A percentile compares a stretch with the other conserved stretches of the same genome.
Conservation (phyloP, 2,797 vertebrate species). For the Microctenopoma stevenorrisi region DNA sequence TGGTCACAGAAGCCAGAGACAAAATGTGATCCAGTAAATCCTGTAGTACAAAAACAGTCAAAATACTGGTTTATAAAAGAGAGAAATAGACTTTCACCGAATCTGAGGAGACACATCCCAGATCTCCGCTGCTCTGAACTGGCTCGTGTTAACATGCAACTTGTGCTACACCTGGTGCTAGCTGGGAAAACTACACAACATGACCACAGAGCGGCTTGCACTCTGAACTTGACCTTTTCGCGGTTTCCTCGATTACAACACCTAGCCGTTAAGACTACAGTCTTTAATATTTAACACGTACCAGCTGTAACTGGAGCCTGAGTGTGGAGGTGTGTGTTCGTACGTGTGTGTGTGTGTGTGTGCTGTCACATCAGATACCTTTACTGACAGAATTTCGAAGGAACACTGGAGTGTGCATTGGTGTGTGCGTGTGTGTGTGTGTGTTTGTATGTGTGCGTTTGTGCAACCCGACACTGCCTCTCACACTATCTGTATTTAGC, state of each 20-base stretch:
- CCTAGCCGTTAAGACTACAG: conserved; percentile 68
- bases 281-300: conserved; percentile 77
- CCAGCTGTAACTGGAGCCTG: conserved; percentile 67
- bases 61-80: too few relatives aligned
- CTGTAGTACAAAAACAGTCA: too few relatives aligned
- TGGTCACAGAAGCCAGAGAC: too few relatives aligned
- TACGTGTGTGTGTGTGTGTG: conserved; percentile 21
- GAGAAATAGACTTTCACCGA: not conserved
- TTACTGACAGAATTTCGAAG: conserved; percentile 66
- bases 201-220: conserved; percentile 29
- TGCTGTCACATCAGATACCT: conserved; percentile 68
- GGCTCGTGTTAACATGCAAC: conserved; percentile 1
- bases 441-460: not conserved
- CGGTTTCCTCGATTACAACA: conserved; percentile 66
- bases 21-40: too few relatives aligned
- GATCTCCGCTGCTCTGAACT: not conserved
- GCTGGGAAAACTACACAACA: not conserved
- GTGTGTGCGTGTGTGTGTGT: conserved; percentile 14
- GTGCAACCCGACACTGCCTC: conserved; percentile 61
- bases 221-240: conserved; percentile 68
- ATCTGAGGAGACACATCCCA: not conserved
- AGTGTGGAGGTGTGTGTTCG: conserved; percentile 47
- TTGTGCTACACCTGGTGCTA: not conserved
- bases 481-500: conserved; percentile 73
- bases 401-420: conserved; percentile 16